Conservation (phyloP, 2,888 invertebrate genomes). For the Dryocosmus kuriphilus region DNA sequence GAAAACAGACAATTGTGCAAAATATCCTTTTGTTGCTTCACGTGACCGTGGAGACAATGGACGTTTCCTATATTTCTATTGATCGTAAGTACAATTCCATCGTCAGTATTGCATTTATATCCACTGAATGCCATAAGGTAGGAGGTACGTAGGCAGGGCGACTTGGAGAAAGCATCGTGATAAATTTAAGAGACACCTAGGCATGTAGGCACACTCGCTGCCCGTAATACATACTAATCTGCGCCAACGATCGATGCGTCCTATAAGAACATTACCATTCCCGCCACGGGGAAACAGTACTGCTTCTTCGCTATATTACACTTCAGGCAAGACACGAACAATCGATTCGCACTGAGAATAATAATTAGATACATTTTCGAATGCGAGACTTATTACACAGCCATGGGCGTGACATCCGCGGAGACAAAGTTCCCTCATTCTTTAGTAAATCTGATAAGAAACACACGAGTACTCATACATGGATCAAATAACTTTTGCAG, state of each 20-base stretch:
- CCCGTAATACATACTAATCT: constrained; percentile 42
- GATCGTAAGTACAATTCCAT: constrained; percentile 48
- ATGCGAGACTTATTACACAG: constrained; percentile 27
- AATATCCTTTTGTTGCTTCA: constrained; percentile 10
- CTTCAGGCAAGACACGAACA: constrained; percentile 28
- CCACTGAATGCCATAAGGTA: constrained; percentile 44
- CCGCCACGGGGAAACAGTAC: constrained; percentile 46
- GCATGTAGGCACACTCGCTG: constrained; percentile 49
- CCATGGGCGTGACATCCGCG: constrained; percentile 27
- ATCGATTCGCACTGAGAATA: constrained; percentile 34
- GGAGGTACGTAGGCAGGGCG: constrained; percentile 34
- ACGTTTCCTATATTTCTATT: constrained; percentile 44
- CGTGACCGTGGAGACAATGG: constrained; percentile 40
- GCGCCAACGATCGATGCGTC: constrained; percentile 44
- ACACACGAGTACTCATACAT: neutral
- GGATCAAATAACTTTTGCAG: constrained; percentile 1
- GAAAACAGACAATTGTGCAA: too few species aligned
- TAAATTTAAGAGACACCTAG: constrained; percentile 58
- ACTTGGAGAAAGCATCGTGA: constrained; percentile 56
- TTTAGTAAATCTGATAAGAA: constrained; percentile 9
- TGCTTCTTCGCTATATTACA: constrained; percentile 42
- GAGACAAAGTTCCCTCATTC: constrained; percentile 5
- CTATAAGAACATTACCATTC: constrained; percentile 56
- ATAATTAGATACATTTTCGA: constrained; percentile 36
- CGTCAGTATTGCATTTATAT: constrained; percentile 43